Evolutionary conservation across 1,140 invertebrate species (phyloP).

Genomic region (Pygmarrhopalites habei): DNA sequence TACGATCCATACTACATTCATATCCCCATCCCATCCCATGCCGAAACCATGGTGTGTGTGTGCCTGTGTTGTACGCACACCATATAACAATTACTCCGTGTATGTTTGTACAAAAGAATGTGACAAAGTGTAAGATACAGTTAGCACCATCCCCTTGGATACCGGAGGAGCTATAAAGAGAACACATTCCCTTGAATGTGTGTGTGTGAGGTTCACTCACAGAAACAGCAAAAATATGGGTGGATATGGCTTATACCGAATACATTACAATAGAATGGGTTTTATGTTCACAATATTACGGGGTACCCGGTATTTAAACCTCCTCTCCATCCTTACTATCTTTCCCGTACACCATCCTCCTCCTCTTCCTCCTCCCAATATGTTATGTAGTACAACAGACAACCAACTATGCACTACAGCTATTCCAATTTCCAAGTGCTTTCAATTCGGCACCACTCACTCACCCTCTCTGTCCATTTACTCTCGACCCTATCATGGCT

Average conservation of each 20-base stretch:
- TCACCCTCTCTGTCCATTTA: neutral
- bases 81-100: neutral
- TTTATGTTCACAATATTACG: slow-evolving; percentile 30
- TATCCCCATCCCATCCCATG: slow-evolving; percentile 19
- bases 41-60: slow-evolving; percentile 22
- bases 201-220: neutral
- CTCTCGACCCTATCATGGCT: neutral
- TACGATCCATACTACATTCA: no score
- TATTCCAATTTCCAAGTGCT: neutral
- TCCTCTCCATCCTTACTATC: slow-evolving; percentile 5
- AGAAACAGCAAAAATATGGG: slow-evolving; percentile 15
- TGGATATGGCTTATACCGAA: slow-evolving; percentile 28
- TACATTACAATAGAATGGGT: slow-evolving; percentile 32
- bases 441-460: slow-evolving; percentile 3
- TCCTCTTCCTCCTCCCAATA: neutral
- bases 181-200: neutral
- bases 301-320: slow-evolving; percentile 26
- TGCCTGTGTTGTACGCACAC: no score
- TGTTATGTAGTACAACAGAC: neutral
- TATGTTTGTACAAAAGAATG: neutral
- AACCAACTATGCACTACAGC: no score
- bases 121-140: no score
- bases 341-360: neutral
- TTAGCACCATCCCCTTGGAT: no score
- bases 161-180: no score